These are phyloP conservation scores for Lithophane socia DNA, from an alignment of 2,888 invertebrate species.

Conservation along the genomic window DNA sequence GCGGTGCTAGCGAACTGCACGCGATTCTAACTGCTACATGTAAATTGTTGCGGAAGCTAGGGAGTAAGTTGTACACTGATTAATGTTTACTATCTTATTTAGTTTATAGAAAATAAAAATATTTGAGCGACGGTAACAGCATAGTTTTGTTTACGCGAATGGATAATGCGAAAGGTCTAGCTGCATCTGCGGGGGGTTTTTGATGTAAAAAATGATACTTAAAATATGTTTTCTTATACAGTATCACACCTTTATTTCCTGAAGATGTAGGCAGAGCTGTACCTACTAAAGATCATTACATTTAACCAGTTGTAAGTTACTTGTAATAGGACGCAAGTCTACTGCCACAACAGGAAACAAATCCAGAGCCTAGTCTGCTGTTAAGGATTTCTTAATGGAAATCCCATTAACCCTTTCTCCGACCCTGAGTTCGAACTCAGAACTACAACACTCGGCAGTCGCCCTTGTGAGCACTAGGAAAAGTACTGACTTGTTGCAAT, in stretches of 20 bases:
- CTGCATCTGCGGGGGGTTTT: neutral
- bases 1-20: constrained; percentile 49
- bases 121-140: neutral
- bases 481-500: neutral
- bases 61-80: constrained; percentile 23
- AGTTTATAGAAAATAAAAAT: neutral
- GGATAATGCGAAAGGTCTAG: neutral
- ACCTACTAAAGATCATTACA: neutral
- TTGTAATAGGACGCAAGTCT: neutral
- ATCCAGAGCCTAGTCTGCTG: too few species aligned
- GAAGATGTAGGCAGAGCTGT: neutral
- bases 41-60: constrained; percentile 57
- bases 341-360: neutral
- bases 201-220: neutral
- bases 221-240: neutral
- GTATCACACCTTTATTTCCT: neutral
- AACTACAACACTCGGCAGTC: neutral
- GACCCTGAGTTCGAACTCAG: neutral
- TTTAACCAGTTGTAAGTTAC: neutral
- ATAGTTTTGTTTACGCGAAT: neutral
- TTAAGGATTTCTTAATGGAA: neutral
- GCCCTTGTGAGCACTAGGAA: neutral
- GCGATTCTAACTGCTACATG: constrained; percentile 55
- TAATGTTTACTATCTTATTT: neutral
- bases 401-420: too few species aligned